A percentile compares a stretch with the other conserved stretches of the same genome.
phyloP scores from a whole-genome alignment of 2,113 vertebrate genomes.

The Siphamia tubifer region DNA sequence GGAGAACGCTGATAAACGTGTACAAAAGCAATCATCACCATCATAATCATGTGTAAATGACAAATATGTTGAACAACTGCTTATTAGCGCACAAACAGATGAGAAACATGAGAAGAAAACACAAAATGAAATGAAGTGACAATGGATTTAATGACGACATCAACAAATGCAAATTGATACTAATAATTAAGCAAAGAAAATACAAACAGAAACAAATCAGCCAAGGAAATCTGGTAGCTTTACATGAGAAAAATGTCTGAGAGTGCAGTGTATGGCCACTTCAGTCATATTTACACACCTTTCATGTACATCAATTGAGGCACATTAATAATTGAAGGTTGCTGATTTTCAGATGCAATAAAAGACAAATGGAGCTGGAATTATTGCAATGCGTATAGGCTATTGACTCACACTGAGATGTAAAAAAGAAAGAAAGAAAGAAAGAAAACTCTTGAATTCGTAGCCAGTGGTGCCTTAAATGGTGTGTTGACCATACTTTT shows the following conservation, averaged over 20 bases:
- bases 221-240: conserved; percentile 36
- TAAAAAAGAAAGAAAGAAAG: too few relatives aligned
- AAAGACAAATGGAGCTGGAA: too few relatives aligned
- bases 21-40: background rate
- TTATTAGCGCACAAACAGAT: background rate
- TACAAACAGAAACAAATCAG: conserved; percentile 52
- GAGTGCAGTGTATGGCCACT: background rate
- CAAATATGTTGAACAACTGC: background rate
- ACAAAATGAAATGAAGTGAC: conserved; percentile 64
- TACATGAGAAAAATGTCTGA: conserved; percentile 16
- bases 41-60: background rate
- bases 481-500: too few relatives aligned
- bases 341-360: background rate
- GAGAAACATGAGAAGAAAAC: background rate
- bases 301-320: background rate
- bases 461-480: too few relatives aligned
- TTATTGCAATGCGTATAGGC: too few relatives aligned
- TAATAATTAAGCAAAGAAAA: conserved; percentile 45
- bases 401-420: too few relatives aligned
- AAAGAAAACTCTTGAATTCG: too few relatives aligned
- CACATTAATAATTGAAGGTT: background rate
- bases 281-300: background rate
- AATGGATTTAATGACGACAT: conserved; percentile 66
- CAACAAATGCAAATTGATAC: conserved; percentile 61
- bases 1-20: background rate